Evolutionary conservation across 2,113 vertebrate species (phyloP).

Genomic region (Tretioscincus oriximinensis): DNA sequence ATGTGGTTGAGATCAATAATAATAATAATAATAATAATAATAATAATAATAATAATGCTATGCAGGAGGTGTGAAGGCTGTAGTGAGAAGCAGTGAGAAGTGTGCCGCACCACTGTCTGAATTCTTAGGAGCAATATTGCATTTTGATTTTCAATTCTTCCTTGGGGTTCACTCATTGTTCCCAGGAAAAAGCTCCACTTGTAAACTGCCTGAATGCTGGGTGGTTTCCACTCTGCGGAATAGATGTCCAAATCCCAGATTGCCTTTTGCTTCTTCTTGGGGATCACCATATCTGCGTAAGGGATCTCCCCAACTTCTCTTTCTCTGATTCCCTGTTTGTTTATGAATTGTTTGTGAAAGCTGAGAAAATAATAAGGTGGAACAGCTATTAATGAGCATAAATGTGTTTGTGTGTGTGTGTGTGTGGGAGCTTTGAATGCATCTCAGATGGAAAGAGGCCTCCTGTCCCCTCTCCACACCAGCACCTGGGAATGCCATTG

Average conservation of each 20-base stretch:
- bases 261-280: neutral
- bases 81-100: no score
- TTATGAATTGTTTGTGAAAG: no score
- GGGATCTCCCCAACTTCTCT: neutral
- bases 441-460: conserved; percentile 26
- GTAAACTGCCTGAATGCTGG: neutral
- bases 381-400: conserved; percentile 36
- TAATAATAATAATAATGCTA: no score
- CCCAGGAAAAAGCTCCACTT: neutral
- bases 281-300: neutral
- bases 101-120: neutral
- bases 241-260: no score
- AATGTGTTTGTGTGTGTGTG: no score
- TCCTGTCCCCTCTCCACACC: neutral
- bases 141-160: neutral
- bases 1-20: no score
- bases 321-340: no score
- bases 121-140: neutral
- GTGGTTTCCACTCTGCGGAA: neutral
- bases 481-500: conserved; percentile 52
- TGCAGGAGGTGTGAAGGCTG: no score
- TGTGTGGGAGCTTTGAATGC: neutral
- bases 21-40: no score
- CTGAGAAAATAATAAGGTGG: neutral
- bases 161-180: neutral